Evolutionary conservation across 53 echinoderm and acorn worm species (phyloP).

Genomic region (Actinopyga echinites): DNA sequence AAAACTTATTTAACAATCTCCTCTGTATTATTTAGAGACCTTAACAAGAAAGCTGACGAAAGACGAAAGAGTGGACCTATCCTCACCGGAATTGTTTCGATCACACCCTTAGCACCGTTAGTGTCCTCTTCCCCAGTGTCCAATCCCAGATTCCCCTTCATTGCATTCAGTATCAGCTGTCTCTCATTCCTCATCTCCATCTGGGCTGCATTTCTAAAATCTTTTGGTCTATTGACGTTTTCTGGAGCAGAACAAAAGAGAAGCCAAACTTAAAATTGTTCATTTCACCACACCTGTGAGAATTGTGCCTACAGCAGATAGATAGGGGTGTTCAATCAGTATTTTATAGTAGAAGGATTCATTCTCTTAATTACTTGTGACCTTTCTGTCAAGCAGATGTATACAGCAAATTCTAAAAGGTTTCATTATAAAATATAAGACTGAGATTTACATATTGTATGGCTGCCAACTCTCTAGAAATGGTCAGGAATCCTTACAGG

Average conservation of each 20-base stretch:
- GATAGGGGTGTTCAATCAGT: no score
- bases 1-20: no score
- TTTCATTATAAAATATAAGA: no score
- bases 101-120: slow-evolving; percentile 8
- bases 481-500: no score
- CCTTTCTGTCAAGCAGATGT: no score
- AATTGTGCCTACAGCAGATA: no score
- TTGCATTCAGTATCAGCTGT: slow-evolving; percentile 58
- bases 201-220: slow-evolving; percentile 88
- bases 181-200: slow-evolving; percentile 80
- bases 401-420: no score
- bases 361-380: not conserved
- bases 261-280: no score
- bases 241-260: slow-evolving; percentile 45
- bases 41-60: not conserved
- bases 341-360: not conserved
- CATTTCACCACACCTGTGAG: no score
- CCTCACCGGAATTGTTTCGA: slow-evolving; percentile 63
- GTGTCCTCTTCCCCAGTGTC: slow-evolving; percentile 42
- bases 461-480: no score
- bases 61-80: not conserved
- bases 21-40: not conserved
- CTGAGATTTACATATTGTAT: no score
- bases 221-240: slow-evolving; percentile 85
- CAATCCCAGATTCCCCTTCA: slow-evolving; percentile 54